A percentile compares a stretch with the other conserved stretches of the same genome.
These are phyloP conservation scores for Linnaemya tessellans DNA, from an alignment of 2,888 invertebrate genomes.

Conservation along the genomic window DNA sequence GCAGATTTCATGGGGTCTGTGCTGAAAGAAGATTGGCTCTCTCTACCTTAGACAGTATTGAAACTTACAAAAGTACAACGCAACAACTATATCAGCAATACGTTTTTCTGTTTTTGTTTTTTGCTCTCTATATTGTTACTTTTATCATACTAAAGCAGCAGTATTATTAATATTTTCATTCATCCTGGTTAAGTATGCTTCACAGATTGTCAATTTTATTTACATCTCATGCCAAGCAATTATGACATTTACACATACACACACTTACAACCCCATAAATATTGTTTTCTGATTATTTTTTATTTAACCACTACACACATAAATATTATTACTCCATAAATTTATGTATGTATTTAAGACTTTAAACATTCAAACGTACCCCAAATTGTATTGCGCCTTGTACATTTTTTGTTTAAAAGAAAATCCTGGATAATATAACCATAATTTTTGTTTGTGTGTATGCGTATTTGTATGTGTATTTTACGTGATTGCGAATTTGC, in stretches of 20 bases:
- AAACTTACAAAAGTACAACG: constrained; percentile 10
- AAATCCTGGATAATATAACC: constrained; percentile 52
- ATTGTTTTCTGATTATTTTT: constrained; percentile 5
- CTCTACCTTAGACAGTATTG: background rate
- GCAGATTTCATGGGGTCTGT: no score
- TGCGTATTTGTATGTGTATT: background rate
- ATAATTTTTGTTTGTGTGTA: constrained; percentile 5
- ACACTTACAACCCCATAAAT: constrained; percentile 27
- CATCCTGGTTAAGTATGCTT: constrained; percentile 35
- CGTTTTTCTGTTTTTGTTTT: background rate
- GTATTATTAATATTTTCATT: background rate
- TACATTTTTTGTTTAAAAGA: constrained; percentile 41
- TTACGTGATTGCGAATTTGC: constrained; percentile 69
- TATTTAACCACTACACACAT: constrained; percentile 19
- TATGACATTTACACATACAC: constrained; percentile 38
- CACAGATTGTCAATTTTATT: constrained; percentile 60
- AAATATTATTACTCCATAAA: constrained; percentile 1
- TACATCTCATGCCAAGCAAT: constrained; percentile 62
- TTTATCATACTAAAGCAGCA: background rate
- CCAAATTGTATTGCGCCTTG: constrained; percentile 62
- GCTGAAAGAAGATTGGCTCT: no score
- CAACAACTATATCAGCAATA: background rate
- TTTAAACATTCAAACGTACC: constrained; percentile 9
- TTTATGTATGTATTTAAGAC: background rate
- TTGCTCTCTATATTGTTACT: background rate